Evolutionary conservation across 2,888 invertebrate species (phyloP), one percentile per base, ranked within the genome.

Genomic region (Rotaria magnacalcarata): DNA sequence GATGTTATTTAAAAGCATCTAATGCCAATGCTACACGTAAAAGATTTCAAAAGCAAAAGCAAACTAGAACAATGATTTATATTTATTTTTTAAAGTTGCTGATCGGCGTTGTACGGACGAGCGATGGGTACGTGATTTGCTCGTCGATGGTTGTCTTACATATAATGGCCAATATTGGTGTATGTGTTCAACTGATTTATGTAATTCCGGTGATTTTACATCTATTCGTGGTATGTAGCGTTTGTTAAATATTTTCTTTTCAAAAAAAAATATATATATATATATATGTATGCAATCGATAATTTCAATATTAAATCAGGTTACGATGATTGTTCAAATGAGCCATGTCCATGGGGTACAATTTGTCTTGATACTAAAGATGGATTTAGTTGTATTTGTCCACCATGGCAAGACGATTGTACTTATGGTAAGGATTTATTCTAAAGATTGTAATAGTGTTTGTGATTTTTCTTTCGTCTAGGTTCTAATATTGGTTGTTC

Each of bases 101-200:
- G 86, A 86, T 47, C 56, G 86, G 24, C 84, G 84, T 21, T 86
- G 86, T 50, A 86, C 85, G 2, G 84, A 80, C 6, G 86, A 86
- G 11, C 54, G 34, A 85, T 86, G 86, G 86, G 75, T 86, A 24
- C 60, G 85, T 52, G 84, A 86, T 80, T 84, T 86, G n/a, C 52
- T 86, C 0, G 85, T 85, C 50, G 86, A 86, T 85, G 86, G 86
- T 84, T 86, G 86, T 60, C 74, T 86, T 54, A 85, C 75, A 34
- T 86, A 86, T 50, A 52, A 47, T 56, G 84, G 84, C 27, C 58
- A 86, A 84, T 85, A 85, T 60, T 86, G 86, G 86, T 86, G 86
- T 56, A 50, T 86, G 52, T 86, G 86, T 67, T 86, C 86, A 60
- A 85, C 86, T 19, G 85, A 86, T 85, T 85, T 80, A 85, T 86